Evolutionary conservation across 2,113 vertebrate genomes (phyloP).

Genomic region (Pseudonaja textilis): DNA sequence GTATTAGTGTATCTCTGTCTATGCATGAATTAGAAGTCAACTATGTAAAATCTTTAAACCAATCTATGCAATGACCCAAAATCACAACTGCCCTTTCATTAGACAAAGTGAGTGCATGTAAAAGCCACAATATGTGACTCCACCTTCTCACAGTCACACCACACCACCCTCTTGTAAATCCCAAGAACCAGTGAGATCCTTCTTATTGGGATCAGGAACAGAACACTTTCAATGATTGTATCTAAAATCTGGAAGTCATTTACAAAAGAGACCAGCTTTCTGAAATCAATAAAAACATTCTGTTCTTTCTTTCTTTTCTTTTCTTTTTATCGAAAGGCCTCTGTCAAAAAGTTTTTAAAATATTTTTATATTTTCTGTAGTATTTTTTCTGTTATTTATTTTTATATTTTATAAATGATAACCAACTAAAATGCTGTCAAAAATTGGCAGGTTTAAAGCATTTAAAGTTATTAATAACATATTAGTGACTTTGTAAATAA

Average conservation of each 20-base stretch:
- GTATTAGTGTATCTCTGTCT: background rate
- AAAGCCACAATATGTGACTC: background rate
- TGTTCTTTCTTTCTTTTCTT: background rate
- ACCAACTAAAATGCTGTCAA: background rate
- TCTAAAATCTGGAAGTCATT: background rate
- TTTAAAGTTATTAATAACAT: background rate
- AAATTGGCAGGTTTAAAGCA: background rate
- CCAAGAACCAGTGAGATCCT: background rate
- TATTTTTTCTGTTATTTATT: background rate
- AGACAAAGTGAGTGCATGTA: background rate
- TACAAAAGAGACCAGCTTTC: background rate
- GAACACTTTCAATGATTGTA: background rate
- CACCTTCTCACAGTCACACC: background rate
- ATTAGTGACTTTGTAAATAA: background rate
- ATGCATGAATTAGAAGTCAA: background rate
- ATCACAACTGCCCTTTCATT: background rate
- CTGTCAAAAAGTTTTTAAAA: background rate
- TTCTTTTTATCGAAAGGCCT: background rate
- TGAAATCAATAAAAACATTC: background rate
- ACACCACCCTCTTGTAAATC: background rate
- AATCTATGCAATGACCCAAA: slow-evolving; percentile 7
- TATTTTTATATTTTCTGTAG: background rate
- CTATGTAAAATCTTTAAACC: background rate
- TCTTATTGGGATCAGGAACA: background rate
- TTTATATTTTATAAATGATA: background rate